Conservation (phyloP, 2,113 vertebrate species). For the Neoarius graeffei region DNA sequence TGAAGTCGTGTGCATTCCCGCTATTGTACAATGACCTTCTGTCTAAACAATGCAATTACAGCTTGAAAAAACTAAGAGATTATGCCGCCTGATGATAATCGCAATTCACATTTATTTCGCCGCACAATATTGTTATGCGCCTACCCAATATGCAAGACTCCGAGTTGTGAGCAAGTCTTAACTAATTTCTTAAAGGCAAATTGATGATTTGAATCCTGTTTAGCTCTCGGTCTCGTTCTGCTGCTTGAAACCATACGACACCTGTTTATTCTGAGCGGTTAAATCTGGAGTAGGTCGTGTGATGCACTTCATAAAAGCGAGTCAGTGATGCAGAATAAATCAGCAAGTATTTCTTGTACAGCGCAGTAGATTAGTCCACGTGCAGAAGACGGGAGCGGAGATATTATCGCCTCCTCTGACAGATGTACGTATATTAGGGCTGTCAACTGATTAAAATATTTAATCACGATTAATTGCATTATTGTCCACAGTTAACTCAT, state of each 20-base stretch:
- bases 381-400: not conserved
- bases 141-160: not conserved
- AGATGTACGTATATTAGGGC: not conserved
- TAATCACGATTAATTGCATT: too few species aligned
- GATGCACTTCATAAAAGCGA: not conserved
- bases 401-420: not conserved
- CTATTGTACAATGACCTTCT: too few species aligned
- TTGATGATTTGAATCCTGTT: not conserved
- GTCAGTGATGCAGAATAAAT: not conserved
- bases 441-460: too few species aligned
- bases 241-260: not conserved
- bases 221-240: not conserved
- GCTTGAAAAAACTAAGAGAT: too few species aligned
- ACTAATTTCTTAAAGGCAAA: not conserved
- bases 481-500: too few species aligned
- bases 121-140: too few species aligned
- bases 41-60: too few species aligned
- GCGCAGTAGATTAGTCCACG: not conserved
- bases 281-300: not conserved
- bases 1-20: too few species aligned
- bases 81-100: too few species aligned
- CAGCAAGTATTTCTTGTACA: not conserved
- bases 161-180: not conserved
- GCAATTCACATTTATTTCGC: too few species aligned
- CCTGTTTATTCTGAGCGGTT: not conserved